Conservation (phyloP, 2,797 vertebrate genomes). For the Tiaroga cobitis region DNA sequence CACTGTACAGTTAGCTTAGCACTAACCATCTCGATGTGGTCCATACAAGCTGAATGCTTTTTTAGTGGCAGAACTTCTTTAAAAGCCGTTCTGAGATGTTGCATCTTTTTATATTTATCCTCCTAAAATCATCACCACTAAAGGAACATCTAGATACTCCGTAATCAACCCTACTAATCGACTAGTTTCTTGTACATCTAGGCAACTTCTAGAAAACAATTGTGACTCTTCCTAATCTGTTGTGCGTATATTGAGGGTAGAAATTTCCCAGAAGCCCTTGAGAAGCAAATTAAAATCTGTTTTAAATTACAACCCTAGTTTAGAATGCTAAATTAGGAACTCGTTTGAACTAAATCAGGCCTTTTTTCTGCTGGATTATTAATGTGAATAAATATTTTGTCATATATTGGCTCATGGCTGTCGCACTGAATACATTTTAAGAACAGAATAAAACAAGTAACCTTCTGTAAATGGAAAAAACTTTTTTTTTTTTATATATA, state of each 20-base stretch:
- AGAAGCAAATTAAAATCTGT: conserved; percentile 14
- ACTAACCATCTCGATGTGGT: background rate
- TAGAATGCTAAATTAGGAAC: background rate
- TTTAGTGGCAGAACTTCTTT: background rate
- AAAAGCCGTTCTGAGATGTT: background rate
- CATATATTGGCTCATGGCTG: background rate
- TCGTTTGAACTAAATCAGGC: background rate
- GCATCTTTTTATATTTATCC: background rate
- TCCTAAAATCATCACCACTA: background rate
- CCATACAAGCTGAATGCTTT: background rate
- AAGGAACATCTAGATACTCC: background rate
- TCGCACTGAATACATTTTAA: background rate
- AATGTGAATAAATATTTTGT: background rate
- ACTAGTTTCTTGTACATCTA: background rate
- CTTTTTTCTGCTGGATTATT: background rate
- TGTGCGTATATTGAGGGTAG: background rate
- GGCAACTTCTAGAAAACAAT: background rate
- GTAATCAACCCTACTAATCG: background rate
- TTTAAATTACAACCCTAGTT: background rate
- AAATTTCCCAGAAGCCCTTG: background rate
- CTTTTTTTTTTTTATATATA: no score
- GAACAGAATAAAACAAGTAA: background rate
- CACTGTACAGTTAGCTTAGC: background rate
- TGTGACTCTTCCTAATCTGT: background rate
- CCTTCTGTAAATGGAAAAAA: background rate